Base-by-base conservation (phyloP, 35 echinoderm and acorn worm species). In the Heliocidaris tuberculata region DNA sequence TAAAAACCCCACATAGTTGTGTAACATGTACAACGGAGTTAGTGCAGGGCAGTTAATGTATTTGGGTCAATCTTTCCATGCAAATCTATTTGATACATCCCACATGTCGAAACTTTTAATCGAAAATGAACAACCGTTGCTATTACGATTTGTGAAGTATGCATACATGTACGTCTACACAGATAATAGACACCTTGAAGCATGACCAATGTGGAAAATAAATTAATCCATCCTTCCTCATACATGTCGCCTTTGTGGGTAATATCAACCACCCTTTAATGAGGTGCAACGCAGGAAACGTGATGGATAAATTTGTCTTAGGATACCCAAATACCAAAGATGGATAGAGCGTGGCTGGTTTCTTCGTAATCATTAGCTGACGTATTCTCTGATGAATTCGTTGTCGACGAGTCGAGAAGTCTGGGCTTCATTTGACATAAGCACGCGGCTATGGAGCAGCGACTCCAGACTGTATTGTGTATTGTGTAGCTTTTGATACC, bases 331-430 rank as follows among this genome's bases (percentile, higher is more conserved):
- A 42, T 42, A 42, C 35, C 35, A 71, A 16, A 71, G 65, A 78
- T 78, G 65, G 65, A 78, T 78, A 4, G 65, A n/a, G 8, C 65
- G 65, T n/a, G 65, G 65, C 19, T 78, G 65, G 65, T 78, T 78
- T 78, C 19, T 78, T 78, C 65, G 65, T 78, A 78, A 78, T 78
- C 21, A 78, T 78, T 78, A 78, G 19, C 27, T 78, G 65, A 78
- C 65, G 65, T 78, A 78, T 78, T 78, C 65, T 78, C 65, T 27
- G 65, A 78, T 78, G 65, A 78, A n/a, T 78, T 78, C 27, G 65
- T 42, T 42, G 35, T n/a, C 65, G 27, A 78, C 65, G 65, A 78
- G 65, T 78, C 65, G 65, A 5, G 21, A 78, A 27, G 65, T 78
- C 65, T 78, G 17, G 65, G 65, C 7, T 21, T 78, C 21, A 78